Evolutionary conservation across 2,113 vertebrate species (phyloP).

Genomic region (Nyctibius bracteatus): DNA sequence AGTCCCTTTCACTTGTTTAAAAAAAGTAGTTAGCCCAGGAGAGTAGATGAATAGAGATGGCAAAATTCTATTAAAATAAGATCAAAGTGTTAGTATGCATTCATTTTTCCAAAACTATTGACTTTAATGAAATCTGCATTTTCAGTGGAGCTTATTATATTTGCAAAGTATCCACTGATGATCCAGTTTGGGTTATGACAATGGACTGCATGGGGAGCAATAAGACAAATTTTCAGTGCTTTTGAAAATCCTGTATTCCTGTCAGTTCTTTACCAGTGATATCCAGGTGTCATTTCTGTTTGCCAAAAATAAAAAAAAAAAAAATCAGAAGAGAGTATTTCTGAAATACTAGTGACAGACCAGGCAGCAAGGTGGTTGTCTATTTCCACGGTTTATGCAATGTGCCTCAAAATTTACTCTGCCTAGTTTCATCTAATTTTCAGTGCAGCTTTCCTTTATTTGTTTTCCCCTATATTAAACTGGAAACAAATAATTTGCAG

Average conservation of each 20-base stretch:
- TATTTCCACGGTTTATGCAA: too few species aligned
- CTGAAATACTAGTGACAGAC: too few species aligned
- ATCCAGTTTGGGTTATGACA: not conserved
- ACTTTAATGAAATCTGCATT: not conserved
- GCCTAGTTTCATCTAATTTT: not conserved
- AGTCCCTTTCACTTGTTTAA: not conserved
- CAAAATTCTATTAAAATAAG: not conserved
- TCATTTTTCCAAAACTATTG: not conserved
- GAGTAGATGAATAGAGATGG: not conserved
- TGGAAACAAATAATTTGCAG: not conserved
- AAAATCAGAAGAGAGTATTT: too few species aligned
- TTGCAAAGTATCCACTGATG: not conserved
- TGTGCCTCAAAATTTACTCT: not conserved
- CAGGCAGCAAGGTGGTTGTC: too few species aligned
- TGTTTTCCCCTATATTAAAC: not conserved
- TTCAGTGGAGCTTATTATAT: not conserved
- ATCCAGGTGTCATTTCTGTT: not conserved
- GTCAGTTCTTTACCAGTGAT: not conserved
- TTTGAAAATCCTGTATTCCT: not conserved
- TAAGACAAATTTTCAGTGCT: not conserved
- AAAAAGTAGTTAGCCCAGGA: not conserved
- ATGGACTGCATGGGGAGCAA: not conserved
- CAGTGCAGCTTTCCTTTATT: not conserved
- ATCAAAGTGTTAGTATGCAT: not conserved
- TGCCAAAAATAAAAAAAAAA: too few species aligned